phyloP scores from a whole-genome alignment of 2,113 vertebrate genomes.

The Solea senegalensis region DNA sequence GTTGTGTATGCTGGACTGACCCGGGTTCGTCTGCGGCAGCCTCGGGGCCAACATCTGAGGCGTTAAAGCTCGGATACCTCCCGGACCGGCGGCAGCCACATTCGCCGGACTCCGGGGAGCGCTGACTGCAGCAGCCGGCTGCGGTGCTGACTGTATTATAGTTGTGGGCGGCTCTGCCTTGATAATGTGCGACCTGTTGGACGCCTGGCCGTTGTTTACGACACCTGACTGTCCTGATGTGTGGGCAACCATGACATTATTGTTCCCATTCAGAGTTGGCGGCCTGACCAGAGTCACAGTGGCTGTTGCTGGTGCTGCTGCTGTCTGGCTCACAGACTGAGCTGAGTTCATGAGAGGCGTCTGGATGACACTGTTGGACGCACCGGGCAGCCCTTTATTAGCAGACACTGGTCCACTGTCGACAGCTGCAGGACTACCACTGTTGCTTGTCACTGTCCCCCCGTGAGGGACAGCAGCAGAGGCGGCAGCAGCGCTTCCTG shows the following conservation, averaged over 20 bases:
- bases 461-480: conserved; percentile 60
- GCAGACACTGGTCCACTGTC: conserved; percentile 87
- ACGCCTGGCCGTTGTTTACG: conserved; percentile 60
- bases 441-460: conserved; percentile 77
- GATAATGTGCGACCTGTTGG: conserved; percentile 77
- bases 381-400: conserved; percentile 82
- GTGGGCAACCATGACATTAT: conserved; percentile 41
- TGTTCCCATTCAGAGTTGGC: conserved; percentile 81
- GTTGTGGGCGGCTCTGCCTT: conserved; percentile 89
- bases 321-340: conserved; percentile 54
- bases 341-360: conserved; percentile 85
- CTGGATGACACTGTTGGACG: conserved; percentile 92
- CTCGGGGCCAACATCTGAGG: conserved; percentile 94
- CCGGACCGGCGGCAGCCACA: conserved; percentile 60
- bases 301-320: conserved; percentile 64
- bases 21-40: conserved; percentile 86
- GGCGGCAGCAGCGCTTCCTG: conserved; percentile 79
- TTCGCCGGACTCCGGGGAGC: conserved; percentile 84
- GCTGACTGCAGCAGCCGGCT: conserved; percentile 74
- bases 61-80: conserved; percentile 87
- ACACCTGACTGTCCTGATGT: conserved; percentile 65
- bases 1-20: conserved; percentile 93
- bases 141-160: conserved; percentile 84
- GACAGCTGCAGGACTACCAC: conserved; percentile 75
- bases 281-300: conserved; percentile 85